Evolutionary conservation across 2,113 vertebrate species (phyloP), one percentile per base, ranked within the genome.

Genomic region (Centropristis striata): DNA sequence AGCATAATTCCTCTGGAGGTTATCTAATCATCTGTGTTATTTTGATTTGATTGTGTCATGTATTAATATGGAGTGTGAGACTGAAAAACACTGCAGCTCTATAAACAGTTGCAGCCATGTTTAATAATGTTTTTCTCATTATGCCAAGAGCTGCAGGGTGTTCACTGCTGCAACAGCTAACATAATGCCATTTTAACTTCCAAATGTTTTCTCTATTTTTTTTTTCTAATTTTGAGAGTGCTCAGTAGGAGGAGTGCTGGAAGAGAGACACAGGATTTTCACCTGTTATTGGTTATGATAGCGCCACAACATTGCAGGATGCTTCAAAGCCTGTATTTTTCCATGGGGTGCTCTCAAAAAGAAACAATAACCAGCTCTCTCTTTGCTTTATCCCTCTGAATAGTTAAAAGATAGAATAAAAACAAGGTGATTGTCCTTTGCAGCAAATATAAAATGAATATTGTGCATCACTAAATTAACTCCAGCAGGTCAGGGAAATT

Each of bases 41-140:
- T 74, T 25, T 49, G 64, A 81, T 75, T 63, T 54, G 36, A 37
- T 10, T 58, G 55, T 36, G 25, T 60, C 18, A 25, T 49, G 66
- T 49, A 60, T 66, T 79, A 69, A 81, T 49, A 57, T 59, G 20
- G 28, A 75, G 63, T 16, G 12, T 53, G n/a, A 16, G 23, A 12
- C 25, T 61, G 64, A 49, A 66, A 67, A 72, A 58, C 49, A 69
- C 2, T 37, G 71, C 71, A 54, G 75, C 71, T 75, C 39, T 55
- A 51, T 21, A 46, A 83, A 74, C 75, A 79, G 16, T 39, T 39
- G 25, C 42, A 42, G 21, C 41, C 41, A 74, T 77, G 74, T 85
- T 72, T 76, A 76, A 81, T 85, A 46, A 80, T 28, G 71, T 74
- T 77, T 86, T 65, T 53, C 69, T 91, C 55, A 80, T 81, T 86